Evolutionary conservation across 2,113 vertebrate species (phyloP).

Genomic region (Ailuropoda melanoleuca): DNA sequence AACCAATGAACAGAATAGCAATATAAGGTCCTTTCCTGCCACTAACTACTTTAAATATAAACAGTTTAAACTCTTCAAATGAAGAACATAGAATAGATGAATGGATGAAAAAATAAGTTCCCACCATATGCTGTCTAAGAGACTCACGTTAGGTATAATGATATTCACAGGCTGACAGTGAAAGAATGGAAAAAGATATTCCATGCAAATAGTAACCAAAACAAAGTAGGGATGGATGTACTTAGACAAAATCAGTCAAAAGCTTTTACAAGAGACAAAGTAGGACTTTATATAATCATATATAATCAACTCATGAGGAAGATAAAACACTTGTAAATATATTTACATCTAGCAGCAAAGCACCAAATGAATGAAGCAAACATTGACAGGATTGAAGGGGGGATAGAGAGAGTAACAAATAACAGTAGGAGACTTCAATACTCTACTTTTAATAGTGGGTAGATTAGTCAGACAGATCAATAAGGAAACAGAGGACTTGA

Average conservation of each 20-base stretch:
- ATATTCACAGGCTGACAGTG: not conserved
- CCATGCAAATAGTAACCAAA: not conserved
- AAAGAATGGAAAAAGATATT: not conserved
- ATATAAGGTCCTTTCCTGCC: not conserved
- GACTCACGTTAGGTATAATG: not conserved
- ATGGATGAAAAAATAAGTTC: not conserved
- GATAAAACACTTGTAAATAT: not conserved
- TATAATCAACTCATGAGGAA: not conserved
- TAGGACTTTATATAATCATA: not conserved
- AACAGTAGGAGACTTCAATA: not conserved
- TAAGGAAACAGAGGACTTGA: not conserved
- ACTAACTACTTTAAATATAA: not conserved
- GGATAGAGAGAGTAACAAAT: not conserved
- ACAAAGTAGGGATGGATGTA: not conserved
- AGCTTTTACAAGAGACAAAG: not conserved
- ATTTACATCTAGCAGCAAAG: not conserved
- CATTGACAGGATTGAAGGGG: not conserved
- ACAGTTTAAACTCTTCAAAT: not conserved
- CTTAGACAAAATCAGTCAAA: not conserved
- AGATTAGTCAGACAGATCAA: not conserved
- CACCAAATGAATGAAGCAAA: not conserved
- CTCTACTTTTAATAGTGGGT: not conserved
- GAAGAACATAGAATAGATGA: not conserved
- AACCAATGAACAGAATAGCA: not conserved
- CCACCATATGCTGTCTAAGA: not conserved